Evolutionary conservation across 2,113 vertebrate genomes (phyloP).

Genomic region (Apus apus): DNA sequence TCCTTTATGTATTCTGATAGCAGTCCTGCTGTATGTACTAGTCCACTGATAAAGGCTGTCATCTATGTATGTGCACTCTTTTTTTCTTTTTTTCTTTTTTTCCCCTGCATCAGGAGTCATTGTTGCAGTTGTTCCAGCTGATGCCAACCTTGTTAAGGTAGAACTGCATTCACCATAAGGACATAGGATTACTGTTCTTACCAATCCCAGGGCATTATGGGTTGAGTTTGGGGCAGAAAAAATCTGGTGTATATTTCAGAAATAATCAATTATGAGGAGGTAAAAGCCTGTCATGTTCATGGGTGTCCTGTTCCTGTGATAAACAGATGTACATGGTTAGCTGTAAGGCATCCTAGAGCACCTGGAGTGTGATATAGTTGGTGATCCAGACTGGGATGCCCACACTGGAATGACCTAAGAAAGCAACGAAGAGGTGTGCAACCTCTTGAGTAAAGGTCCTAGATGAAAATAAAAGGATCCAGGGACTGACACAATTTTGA

Average conservation of each 20-base stretch:
- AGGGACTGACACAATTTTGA: background rate
- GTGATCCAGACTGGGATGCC: background rate
- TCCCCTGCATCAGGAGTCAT: background rate
- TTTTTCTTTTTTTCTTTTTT: background rate
- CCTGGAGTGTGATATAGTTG: background rate
- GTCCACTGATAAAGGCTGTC: background rate
- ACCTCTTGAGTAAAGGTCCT: background rate
- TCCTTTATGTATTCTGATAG: background rate
- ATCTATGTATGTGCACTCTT: too few species aligned
- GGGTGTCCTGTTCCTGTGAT: background rate
- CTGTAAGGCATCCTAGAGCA: background rate
- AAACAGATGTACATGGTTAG: fast-evolving
- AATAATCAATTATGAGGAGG: background rate
- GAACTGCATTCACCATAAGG: background rate
- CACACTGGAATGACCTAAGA: background rate
- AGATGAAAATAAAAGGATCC: background rate
- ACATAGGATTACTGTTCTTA: background rate
- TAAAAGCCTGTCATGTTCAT: background rate
- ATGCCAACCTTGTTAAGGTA: background rate
- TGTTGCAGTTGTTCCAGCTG: background rate
- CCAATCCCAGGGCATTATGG: background rate
- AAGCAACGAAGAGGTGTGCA: background rate
- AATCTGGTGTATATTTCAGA: background rate
- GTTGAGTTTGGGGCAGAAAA: background rate
- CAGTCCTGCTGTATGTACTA: background rate